Conservation (phyloP, 2,797 vertebrate genomes). For the Chaenodraco wilsoni region DNA sequence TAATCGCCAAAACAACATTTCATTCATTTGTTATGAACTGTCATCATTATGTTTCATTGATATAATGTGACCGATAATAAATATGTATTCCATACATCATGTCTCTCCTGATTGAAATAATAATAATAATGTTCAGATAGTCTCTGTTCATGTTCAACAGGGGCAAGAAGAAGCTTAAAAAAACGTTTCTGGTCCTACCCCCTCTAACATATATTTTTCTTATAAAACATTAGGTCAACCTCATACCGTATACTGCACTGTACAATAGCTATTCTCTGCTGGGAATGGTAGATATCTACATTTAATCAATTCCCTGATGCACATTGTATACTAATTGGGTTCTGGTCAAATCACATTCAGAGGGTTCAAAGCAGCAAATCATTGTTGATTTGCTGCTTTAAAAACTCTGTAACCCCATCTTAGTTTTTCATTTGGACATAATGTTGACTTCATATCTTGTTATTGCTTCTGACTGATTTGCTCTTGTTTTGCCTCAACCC, state of each 20-base stretch:
- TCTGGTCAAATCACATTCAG: slow-evolving; percentile 12
- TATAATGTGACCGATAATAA: too few species aligned
- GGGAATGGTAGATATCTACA: background rate
- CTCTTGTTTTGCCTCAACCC: background rate
- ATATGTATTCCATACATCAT: too few species aligned
- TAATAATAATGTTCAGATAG: too few species aligned
- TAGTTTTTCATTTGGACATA: background rate
- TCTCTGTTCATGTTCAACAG: too few species aligned
- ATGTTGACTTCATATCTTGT: background rate
- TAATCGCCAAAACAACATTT: too few species aligned
- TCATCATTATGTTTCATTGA: too few species aligned
- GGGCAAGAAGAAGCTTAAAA: too few species aligned
- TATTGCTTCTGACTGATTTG: background rate
- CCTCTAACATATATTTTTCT: too few species aligned
- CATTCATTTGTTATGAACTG: too few species aligned
- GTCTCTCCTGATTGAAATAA: too few species aligned
- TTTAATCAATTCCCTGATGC: background rate
- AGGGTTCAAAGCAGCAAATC: background rate
- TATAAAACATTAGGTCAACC: too few species aligned
- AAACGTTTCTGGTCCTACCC: too few species aligned
- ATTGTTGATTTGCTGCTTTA: background rate
- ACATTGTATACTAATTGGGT: background rate
- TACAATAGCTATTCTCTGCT: background rate
- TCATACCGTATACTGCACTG: background rate
- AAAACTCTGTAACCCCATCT: background rate